Conservation (phyloP, 2,113 vertebrate species). For the Sitta europaea region DNA sequence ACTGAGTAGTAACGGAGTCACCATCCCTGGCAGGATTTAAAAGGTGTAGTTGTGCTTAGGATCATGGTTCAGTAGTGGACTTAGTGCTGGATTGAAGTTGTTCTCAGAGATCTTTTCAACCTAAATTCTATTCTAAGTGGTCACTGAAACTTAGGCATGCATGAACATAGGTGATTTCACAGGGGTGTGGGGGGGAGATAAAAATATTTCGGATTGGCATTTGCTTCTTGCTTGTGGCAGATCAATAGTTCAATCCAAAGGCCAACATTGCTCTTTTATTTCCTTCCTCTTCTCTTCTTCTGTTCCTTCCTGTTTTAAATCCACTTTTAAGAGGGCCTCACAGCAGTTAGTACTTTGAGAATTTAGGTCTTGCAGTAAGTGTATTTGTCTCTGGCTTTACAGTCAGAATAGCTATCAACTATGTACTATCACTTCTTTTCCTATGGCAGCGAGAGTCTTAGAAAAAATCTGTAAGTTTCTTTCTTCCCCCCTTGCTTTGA, state of each 20-base stretch:
- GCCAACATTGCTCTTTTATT: background rate
- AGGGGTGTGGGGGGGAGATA: background rate
- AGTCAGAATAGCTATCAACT: background rate
- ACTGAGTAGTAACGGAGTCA: background rate
- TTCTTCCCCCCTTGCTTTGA: accelerated
- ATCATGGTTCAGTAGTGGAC: background rate
- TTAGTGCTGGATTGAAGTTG: background rate
- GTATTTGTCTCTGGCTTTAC: background rate
- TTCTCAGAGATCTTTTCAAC: background rate
- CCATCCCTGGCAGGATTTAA: background rate
- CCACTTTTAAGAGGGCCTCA: background rate
- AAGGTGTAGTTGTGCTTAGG: background rate
- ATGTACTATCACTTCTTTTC: background rate
- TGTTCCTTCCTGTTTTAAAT: background rate
- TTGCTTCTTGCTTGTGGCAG: background rate
- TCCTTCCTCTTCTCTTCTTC: background rate
- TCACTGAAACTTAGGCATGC: background rate
- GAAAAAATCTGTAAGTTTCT: accelerated
- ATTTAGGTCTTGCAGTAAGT: background rate
- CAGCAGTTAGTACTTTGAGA: background rate
- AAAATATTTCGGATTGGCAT: background rate
- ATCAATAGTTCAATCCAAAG: background rate
- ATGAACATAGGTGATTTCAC: background rate
- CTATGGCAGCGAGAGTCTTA: background rate
- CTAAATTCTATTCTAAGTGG: background rate